phyloP scores from a whole-genome alignment of 2,888 invertebrate species.

The Phytoseiulus persimilis region DNA sequence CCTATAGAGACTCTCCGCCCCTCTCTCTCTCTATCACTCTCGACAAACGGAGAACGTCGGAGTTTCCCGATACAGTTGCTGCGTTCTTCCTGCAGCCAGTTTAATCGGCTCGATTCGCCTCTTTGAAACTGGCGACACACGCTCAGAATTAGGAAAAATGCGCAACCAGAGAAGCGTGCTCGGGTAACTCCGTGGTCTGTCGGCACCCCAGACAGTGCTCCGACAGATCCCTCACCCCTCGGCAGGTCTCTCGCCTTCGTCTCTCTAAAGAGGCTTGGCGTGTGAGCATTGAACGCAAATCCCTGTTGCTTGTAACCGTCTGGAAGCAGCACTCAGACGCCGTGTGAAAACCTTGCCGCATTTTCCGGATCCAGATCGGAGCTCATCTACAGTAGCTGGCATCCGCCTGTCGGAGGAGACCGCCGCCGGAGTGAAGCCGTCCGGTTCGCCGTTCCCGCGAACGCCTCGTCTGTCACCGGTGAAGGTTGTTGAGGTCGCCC shows the following conservation, averaged over 20 bases:
- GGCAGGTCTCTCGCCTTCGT: neutral
- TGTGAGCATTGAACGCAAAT: neutral
- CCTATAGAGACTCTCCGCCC: neutral
- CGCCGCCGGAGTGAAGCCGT: neutral
- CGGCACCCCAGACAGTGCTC: neutral
- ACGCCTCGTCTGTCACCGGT: neutral
- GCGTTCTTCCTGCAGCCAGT: neutral
- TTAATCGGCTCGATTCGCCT: neutral
- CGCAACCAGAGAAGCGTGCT: neutral
- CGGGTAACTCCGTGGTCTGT: neutral
- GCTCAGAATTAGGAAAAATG: neutral
- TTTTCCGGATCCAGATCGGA: neutral
- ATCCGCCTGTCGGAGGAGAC: neutral
- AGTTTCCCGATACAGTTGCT: neutral
- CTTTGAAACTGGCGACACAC: neutral
- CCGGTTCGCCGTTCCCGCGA: neutral
- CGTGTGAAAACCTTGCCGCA: neutral
- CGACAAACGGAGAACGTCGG: neutral
- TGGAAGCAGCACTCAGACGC: neutral
- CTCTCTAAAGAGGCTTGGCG: neutral
- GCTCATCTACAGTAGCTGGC: neutral
- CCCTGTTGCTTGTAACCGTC: constrained; percentile 29
- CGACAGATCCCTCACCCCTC: neutral
- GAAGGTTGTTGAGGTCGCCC: constrained; percentile 5
- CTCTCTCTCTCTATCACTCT: no score